Evolutionary conservation across 1,140 invertebrate genomes (phyloP).

Genomic region (Panonychus citri): DNA sequence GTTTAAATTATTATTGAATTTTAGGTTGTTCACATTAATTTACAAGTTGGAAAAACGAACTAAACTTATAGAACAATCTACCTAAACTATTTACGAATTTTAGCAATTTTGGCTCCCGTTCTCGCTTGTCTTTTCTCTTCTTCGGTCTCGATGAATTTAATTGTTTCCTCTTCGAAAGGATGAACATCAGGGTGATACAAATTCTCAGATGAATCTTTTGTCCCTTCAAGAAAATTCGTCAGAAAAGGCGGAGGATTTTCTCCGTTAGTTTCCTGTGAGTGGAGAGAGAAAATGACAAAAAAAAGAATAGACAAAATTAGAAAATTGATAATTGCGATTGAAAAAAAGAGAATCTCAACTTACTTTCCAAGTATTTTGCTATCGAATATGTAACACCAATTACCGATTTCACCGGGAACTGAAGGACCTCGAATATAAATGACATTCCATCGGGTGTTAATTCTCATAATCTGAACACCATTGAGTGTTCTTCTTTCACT

Average conservation of each 20-base stretch:
- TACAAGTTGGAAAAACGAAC: too few species aligned
- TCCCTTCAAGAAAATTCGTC: slow-evolving; percentile 39
- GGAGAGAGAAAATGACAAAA: too few species aligned
- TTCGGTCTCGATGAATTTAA: slow-evolving; percentile 34
- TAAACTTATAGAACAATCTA: too few species aligned
- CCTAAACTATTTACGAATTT: slow-evolving; percentile 1
- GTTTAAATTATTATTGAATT: too few species aligned
- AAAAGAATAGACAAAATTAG: too few species aligned
- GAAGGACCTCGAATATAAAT: slow-evolving; percentile 57
- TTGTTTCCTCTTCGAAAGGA: slow-evolving; percentile 38
- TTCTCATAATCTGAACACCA: slow-evolving; percentile 60
- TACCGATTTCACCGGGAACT: slow-evolving; percentile 54
- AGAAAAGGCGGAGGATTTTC: slow-evolving; percentile 46
- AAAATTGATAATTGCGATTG: too few species aligned
- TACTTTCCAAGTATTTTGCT: slow-evolving; percentile 4
- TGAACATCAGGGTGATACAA: slow-evolving; percentile 44
- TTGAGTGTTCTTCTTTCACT: slow-evolving; percentile 35
- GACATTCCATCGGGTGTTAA: slow-evolving; percentile 81
- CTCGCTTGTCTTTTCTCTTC: slow-evolving; percentile 10
- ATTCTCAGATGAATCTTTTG: slow-evolving; percentile 37
- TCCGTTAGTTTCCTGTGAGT: slow-evolving; percentile 9
- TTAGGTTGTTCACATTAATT: too few species aligned
- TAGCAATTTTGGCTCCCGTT: slow-evolving; percentile 10
- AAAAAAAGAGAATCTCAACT: not conserved
- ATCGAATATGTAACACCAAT: slow-evolving; percentile 22